phyloP scores from a whole-genome alignment of 2,113 vertebrate species.

The Cranoglanis bouderius region DNA sequence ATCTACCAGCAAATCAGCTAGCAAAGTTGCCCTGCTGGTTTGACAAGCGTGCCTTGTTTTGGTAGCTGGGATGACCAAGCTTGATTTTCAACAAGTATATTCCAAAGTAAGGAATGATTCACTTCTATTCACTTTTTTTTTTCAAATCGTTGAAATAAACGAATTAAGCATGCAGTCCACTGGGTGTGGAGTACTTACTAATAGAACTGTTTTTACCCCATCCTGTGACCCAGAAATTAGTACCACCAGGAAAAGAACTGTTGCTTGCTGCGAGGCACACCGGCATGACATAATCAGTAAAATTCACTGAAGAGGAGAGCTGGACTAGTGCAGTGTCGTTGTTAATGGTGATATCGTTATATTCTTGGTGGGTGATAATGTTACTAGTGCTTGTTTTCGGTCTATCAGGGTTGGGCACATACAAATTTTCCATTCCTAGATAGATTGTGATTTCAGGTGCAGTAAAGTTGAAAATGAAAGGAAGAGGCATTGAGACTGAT shows the following conservation, averaged over 20 bases:
- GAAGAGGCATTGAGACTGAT: neutral
- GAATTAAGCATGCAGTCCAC: neutral
- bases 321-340: neutral
- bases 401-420: neutral
- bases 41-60: too few species aligned
- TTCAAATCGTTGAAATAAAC: neutral
- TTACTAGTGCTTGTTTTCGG: rapidly evolving
- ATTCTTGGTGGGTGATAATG: conserved; percentile 41
- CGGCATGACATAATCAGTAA: neutral
- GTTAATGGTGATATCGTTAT: rapidly evolving
- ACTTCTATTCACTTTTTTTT: neutral
- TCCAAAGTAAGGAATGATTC: neutral
- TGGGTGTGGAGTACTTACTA: neutral
- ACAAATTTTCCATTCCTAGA: conserved; percentile 55
- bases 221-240: neutral
- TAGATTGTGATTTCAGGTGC: rapidly evolving
- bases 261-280: neutral
- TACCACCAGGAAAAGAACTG: neutral
- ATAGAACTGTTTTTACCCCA: neutral
- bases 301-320: neutral
- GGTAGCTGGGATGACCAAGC: too few species aligned
- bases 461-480: conserved; percentile 22
- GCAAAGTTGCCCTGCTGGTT: too few species aligned
- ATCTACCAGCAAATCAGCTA: too few species aligned
- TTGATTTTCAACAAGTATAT: neutral